Percentiles rank a stretch among this genome's conserved stretches.
Evolutionary conservation across 2,113 vertebrate genomes (phyloP).

Genomic region (Piliocolobus tephrosceles): DNA sequence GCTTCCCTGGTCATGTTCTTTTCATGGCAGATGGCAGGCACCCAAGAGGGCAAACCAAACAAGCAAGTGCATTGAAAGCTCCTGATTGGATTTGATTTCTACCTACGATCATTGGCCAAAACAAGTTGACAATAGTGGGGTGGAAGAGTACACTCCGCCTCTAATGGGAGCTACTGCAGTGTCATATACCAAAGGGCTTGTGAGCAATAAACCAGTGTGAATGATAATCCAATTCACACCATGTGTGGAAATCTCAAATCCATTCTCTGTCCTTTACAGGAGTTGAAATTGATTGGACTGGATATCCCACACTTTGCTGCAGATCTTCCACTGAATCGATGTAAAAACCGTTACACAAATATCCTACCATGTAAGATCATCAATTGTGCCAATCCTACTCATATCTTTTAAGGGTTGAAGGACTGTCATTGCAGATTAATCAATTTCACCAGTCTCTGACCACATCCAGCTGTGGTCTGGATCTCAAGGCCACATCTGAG

Average conservation of each 20-base stretch:
- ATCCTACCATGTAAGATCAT: slow-evolving; percentile 95
- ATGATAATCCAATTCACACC: neutral
- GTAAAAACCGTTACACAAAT: slow-evolving; percentile 98
- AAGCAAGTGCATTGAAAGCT: neutral
- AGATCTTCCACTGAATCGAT: slow-evolving; percentile 94
- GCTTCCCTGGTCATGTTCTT: neutral
- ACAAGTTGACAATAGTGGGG: neutral
- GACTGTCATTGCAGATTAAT: neutral
- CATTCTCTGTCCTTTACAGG: slow-evolving; percentile 83
- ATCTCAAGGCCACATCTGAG: neutral
- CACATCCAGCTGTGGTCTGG: neutral
- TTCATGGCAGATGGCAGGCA: neutral
- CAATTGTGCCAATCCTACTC: fast-evolving
- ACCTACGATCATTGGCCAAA: neutral
- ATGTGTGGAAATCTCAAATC: neutral
- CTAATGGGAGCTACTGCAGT: neutral
- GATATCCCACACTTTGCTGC: slow-evolving; percentile 97
- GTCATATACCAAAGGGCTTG: neutral
- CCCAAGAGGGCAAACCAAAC: neutral
- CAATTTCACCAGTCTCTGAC: neutral
- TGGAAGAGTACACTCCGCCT: no score
- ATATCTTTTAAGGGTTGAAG: fast-evolving
- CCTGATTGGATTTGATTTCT: neutral
- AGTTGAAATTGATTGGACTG: slow-evolving; percentile 94
- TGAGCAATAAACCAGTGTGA: neutral